Base-by-base conservation (phyloP, 2,888 invertebrate species). In the Cacoxenus indagator region DNA sequence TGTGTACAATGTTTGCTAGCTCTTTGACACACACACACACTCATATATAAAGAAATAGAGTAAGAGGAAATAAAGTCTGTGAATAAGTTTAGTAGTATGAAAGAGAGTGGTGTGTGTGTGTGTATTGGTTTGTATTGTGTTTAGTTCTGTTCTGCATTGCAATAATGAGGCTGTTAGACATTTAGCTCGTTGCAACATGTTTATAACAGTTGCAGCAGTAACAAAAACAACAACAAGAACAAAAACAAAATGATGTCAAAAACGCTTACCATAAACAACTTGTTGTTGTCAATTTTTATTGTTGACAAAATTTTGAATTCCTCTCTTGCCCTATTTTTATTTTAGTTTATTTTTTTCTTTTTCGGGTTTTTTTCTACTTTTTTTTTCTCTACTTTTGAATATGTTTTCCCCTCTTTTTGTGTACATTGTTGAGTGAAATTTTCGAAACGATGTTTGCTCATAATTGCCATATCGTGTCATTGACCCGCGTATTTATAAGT, bases 401-500 rank as follows among this genome's bases (percentile, higher is more conserved):
- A 26, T 24, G 22, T 55, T 14, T 55, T 26, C 14, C 6, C 27
- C 27, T 55, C 27, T 55, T 29, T 55, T 55, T 11, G 26, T 55
- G 14, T 55, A n/a, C n/a, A 29, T 31, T 31, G 46, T 17, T 17
- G 4, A 46, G 46, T 46, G 46, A 46, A 46, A 46, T 46, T n/a
- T 46, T 46, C 57, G n/a, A 51, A 5, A 27, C 31, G 19, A n/a
- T n/a, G n/a, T n/a, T 3, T 29, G 14, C 43, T 43, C 43, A 43
- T 61, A 61, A 61, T 61, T 61, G 61, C 11, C 43, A 37, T n/a
- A n/a, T n/a, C n/a, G n/a, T 43, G 61, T 61, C 61, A 61, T 61
- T 61, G 61, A 61, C 61, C 61, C 31, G 31, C 55, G 51, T 17
- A 11, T 19, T 3, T 11, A 22, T 22, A 51, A 54, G 51, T 22